Base-by-base conservation (phyloP, 92 coral and sea anemone genomes). In the Hydrozoanthus gracilis region DNA sequence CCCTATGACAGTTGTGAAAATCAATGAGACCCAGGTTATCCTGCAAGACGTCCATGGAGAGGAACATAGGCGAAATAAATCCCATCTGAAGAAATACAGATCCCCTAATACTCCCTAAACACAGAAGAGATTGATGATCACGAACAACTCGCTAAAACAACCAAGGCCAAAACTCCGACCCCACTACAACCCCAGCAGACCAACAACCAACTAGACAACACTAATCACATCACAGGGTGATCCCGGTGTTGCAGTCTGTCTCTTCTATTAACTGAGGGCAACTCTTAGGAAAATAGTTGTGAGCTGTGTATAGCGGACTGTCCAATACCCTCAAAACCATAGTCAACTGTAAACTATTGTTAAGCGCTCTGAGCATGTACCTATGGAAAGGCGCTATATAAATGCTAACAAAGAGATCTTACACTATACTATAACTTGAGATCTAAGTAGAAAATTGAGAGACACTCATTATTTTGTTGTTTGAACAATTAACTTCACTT, bases 1-100 rank as follows among this genome's bases (percentile, higher is more conserved):
- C 10, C 86, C 86, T 4, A 69, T 87, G 79, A 69, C 78, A 69
- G 56, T 67, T 51, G 75, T 66, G 51, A 66, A 87, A 84, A 67
- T 87, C 5, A 67, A 67, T 52, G 86, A 75, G 4, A 58, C 86
- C 9, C 90, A 79, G 35, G n/a, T 75, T 35, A 66, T 67, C 44
- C 68, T 58, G 20, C 47, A 14, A 77, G 84, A 86, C 64, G 65
- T 48, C 10, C 60, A 76, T 10, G 84, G 83, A 14, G 16, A 55
- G 11, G 12, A 77, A 18, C 85, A 86, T 16, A 66, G 44, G 44
- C 71, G 71, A 66, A 66, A 66, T 18, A 16, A 16, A 18, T 66
- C 71, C 44, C 45, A 66, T 66, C 8, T 66, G 44, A 66, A 66
- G 8, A 18, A 66, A 66, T 66, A 66, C 10, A 66, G 71, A 66